A percentile compares a stretch with the other conserved stretches of the same genome.
Conservation (phyloP, 2,888 invertebrate species). For the Cremastobaeus sp. region DNA sequence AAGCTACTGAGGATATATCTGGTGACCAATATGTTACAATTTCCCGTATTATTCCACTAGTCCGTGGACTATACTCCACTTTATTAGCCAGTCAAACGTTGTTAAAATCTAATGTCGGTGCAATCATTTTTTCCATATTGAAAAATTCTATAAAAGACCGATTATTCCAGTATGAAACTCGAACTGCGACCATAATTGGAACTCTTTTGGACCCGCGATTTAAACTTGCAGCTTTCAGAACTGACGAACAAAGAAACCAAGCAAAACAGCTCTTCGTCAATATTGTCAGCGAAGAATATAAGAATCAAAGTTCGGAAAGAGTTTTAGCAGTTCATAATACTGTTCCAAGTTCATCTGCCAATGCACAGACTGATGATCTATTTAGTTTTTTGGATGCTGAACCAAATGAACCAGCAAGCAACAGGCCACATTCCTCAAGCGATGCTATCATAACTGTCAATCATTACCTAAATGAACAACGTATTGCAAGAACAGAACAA, state of each 20-base stretch:
- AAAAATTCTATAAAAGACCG: neutral
- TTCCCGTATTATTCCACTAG: conserved; percentile 7
- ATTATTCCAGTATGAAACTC: neutral
- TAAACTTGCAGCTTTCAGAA: neutral
- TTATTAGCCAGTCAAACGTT: neutral
- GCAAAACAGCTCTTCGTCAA: neutral
- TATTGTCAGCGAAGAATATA: neutral
- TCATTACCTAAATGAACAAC: conserved; percentile 7
- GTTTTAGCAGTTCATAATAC: neutral
- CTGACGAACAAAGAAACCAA: neutral
- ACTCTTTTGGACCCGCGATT: neutral
- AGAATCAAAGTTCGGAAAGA: neutral
- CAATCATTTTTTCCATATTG: neutral
- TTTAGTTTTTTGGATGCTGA: neutral
- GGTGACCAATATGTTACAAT: conserved; percentile 20
- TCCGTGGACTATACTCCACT: conserved; percentile 14
- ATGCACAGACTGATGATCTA: neutral
- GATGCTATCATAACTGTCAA: conserved; percentile 20
- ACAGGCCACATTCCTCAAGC: neutral
- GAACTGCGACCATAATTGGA: neutral
- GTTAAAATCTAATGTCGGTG: neutral
- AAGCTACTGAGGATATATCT: conserved; percentile 23
- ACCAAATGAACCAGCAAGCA: neutral
- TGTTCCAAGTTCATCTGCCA: neutral
- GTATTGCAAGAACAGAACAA: conserved; percentile 1